phyloP scores from a whole-genome alignment of 2,113 vertebrate species.

The Ptyas mucosa region DNA sequence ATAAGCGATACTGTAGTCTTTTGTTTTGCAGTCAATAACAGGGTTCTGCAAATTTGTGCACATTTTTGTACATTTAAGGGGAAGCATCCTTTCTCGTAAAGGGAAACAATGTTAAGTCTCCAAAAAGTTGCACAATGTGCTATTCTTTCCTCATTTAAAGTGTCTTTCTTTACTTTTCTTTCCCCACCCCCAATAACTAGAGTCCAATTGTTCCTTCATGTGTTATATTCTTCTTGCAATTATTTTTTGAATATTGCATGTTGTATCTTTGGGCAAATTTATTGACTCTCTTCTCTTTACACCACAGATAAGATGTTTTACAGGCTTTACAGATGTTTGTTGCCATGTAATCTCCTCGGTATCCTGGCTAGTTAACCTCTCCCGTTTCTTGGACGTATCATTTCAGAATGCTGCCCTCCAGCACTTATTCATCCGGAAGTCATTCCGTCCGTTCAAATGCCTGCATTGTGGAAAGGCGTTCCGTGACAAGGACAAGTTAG shows the following conservation, averaged over 20 bases:
- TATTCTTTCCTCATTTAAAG: background rate
- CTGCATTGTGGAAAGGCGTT: conserved; percentile 95
- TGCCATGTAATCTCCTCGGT: background rate
- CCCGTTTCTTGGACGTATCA: background rate
- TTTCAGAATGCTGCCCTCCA: conserved; percentile 95
- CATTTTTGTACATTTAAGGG: background rate
- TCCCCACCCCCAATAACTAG: background rate
- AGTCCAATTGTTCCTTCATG: background rate
- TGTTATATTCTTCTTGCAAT: background rate
- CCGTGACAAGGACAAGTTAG: conserved; percentile 93
- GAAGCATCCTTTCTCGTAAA: background rate
- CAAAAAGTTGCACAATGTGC: background rate
- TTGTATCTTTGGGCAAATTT: background rate
- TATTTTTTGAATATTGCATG: background rate
- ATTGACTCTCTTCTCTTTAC: background rate
- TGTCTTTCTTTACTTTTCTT: background rate
- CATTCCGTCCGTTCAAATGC: conserved; percentile 94
- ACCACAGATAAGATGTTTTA: background rate
- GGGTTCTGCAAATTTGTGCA: background rate
- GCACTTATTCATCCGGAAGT: conserved; percentile 95
- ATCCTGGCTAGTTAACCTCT: rapidly evolving
- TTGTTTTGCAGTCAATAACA: background rate
- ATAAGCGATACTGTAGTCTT: background rate
- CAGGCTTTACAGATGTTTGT: background rate
- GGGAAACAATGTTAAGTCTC: background rate